Conservation (phyloP, 2,113 vertebrate species). For the Ramphastos sulfuratus region DNA sequence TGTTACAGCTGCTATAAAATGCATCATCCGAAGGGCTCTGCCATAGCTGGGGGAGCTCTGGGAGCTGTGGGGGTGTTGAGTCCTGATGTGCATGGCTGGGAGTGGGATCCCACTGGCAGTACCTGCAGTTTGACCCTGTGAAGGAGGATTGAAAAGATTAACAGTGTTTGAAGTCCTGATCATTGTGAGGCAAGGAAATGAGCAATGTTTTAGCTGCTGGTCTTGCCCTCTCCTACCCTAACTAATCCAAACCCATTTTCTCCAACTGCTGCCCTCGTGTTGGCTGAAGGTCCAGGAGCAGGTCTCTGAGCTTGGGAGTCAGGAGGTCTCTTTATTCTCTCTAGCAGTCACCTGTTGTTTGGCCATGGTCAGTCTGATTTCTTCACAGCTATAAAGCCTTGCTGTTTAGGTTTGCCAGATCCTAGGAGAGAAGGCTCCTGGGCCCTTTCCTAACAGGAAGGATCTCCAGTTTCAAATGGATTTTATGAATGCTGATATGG, state of each 20-base stretch:
- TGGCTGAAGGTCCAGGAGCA: neutral
- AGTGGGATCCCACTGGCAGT: neutral
- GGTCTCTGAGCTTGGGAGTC: neutral
- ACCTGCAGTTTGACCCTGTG: neutral
- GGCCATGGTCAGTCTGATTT: neutral
- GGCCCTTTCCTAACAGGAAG: too few relatives aligned
- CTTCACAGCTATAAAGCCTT: neutral
- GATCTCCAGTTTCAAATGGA: neutral
- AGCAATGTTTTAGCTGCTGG: neutral
- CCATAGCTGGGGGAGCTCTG: neutral
- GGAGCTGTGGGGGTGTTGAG: neutral
- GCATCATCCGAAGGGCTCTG: slow-evolving; percentile 21
- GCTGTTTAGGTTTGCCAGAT: neutral
- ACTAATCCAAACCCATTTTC: neutral
- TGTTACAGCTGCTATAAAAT: neutral
- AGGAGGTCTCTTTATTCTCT: neutral
- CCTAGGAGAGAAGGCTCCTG: neutral
- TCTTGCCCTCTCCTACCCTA: neutral
- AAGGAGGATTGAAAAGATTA: neutral
- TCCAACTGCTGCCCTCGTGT: neutral
- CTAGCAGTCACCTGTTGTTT: neutral
- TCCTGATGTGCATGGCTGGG: neutral
- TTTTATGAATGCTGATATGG: neutral
- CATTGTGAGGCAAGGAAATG: neutral
- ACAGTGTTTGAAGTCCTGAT: neutral